Percentiles rank a stretch among this genome's conserved stretches.
Conservation (phyloP, 2,113 vertebrate species). For the Carlito syrichta region DNA sequence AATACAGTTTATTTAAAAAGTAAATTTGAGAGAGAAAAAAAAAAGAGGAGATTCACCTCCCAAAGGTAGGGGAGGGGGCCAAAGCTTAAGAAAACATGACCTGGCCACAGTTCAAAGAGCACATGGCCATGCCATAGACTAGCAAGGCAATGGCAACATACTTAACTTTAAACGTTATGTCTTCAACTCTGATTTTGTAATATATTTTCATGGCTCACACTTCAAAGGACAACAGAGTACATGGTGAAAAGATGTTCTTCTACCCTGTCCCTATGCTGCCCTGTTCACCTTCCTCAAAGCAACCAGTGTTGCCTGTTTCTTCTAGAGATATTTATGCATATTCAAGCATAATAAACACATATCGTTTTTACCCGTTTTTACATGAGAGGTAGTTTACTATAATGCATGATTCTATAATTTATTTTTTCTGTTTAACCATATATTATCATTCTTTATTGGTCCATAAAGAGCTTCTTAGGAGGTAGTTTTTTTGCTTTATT, state of each 20-base stretch:
- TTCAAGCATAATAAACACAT: not conserved
- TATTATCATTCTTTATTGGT: conserved; percentile 17
- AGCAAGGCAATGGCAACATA: too few relatives aligned
- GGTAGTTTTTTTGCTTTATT: conserved; percentile 25
- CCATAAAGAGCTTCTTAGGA: conserved; percentile 11
- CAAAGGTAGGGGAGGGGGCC: too few relatives aligned
- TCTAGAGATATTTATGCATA: not conserved
- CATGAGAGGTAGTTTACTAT: not conserved
- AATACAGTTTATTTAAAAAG: too few relatives aligned
- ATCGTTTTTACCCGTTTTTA: not conserved
- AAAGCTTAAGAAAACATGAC: too few relatives aligned
- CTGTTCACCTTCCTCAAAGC: not conserved
- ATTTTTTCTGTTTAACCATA: not conserved
- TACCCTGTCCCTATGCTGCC: not conserved
- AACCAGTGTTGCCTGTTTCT: not conserved
- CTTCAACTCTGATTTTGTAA: conserved; percentile 42
- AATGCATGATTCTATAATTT: not conserved
- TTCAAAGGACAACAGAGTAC: not conserved
- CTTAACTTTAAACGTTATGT: conserved; percentile 14
- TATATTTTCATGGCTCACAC: not conserved
- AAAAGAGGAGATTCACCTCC: too few relatives aligned
- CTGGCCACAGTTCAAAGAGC: too few relatives aligned
- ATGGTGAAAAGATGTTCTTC: not conserved
- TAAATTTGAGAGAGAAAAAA: too few relatives aligned
- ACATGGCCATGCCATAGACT: too few relatives aligned